Conservation (phyloP, 1,140 invertebrate genomes). For the Phymastichus coffea region DNA sequence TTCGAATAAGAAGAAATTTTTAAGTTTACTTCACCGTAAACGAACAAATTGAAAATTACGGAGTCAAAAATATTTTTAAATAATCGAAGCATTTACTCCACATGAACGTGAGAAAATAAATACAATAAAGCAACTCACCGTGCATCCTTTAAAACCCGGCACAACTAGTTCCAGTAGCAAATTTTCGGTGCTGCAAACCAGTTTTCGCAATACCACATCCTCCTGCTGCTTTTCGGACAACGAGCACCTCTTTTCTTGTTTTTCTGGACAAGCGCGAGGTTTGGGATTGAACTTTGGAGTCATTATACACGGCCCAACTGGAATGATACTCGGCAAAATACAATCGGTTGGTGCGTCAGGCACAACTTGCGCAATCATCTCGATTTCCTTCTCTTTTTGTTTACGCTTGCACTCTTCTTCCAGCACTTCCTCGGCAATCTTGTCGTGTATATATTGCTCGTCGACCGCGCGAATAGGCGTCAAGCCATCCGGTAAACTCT, state of each 20-base stretch:
- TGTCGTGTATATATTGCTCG: constrained; percentile 41
- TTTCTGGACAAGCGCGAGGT: constrained; percentile 28
- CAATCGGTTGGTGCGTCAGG: constrained; percentile 25
- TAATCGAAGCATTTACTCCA: constrained; percentile 5
- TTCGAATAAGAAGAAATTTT: no score
- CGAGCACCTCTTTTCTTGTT: constrained; percentile 27
- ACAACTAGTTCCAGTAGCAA: constrained; percentile 46
- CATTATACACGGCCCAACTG: constrained; percentile 47
- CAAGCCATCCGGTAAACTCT: constrained; percentile 36
- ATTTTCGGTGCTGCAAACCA: constrained; percentile 40
- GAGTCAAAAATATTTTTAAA: no score
- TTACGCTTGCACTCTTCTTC: constrained; percentile 23
- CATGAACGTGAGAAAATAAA: background rate
- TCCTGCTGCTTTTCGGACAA: constrained; percentile 23
- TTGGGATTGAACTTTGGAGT: constrained; percentile 37
- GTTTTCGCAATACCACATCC: constrained; percentile 31
- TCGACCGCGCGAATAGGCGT: constrained; percentile 47
- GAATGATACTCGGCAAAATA: constrained; percentile 39
- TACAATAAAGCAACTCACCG: no score
- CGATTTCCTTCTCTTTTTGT: constrained; percentile 22
- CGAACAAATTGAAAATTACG: no score
- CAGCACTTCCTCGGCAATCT: constrained; percentile 22
- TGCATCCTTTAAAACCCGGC: constrained; percentile 31
- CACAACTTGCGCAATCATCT: constrained; percentile 22
- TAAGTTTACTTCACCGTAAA: no score